Conservation (phyloP, 1,140 invertebrate genomes). For the Choristoneura fumiferana region DNA sequence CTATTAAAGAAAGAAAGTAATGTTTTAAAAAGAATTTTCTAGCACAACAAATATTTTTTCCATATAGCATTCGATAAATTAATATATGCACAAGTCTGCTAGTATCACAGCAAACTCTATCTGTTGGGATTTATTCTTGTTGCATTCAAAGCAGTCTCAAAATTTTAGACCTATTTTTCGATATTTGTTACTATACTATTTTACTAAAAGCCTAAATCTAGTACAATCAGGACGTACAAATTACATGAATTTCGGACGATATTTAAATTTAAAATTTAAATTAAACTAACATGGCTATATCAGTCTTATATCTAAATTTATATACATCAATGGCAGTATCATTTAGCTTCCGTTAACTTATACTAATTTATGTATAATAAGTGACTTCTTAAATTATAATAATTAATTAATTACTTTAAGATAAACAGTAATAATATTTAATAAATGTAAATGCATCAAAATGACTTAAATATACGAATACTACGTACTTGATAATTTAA, state of each 20-base stretch:
- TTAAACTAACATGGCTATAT: constrained; percentile 28
- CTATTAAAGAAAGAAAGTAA: too few relatives aligned
- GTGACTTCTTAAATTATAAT: neutral
- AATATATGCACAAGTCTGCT: too few relatives aligned
- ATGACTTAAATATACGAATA: constrained; percentile 25
- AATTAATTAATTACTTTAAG: constrained; percentile 1
- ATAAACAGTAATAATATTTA: constrained; percentile 5
- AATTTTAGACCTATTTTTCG: too few relatives aligned
- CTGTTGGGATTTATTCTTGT: too few relatives aligned
- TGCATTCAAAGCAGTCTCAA: too few relatives aligned
- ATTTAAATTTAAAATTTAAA: constrained; percentile 11
- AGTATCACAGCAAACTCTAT: too few relatives aligned
- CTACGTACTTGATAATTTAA: constrained; percentile 15
- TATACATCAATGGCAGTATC: constrained; percentile 62
- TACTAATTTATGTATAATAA: constrained; percentile 20
- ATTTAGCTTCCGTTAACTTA: constrained; percentile 47
- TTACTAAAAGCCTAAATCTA: constrained; percentile 46
- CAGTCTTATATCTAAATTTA: constrained; percentile 43
- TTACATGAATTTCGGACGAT: constrained; percentile 37
- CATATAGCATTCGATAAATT: too few relatives aligned
- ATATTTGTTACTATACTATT: neutral
- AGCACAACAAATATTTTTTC: too few relatives aligned
- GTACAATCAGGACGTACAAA: constrained; percentile 41
- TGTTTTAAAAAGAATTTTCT: too few relatives aligned
- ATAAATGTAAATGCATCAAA: constrained; percentile 46